A percentile compares a stretch with the other conserved stretches of the same genome.
These are phyloP conservation scores for Elephantulus edwardii DNA, from an alignment of 2,113 vertebrate species.

Conservation along the genomic window DNA sequence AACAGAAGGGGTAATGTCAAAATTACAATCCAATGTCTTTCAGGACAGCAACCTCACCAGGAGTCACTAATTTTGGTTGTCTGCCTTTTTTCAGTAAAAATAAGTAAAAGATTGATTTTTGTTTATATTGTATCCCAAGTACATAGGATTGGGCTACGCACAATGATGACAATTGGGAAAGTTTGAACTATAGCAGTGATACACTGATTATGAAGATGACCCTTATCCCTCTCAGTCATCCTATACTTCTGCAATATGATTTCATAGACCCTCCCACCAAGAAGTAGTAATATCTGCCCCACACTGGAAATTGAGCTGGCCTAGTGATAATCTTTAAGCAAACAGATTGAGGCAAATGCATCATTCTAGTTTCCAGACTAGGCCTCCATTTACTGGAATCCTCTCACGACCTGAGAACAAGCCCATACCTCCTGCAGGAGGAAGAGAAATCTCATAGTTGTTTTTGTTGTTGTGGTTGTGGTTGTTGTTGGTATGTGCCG, in stretches of 20 bases:
- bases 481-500: no score
- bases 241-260: slow-evolving; percentile 4
- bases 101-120: slow-evolving; percentile 14
- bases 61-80: slow-evolving; percentile 17
- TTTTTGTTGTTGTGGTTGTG: no score
- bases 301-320: no score
- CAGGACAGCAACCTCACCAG: not conserved
- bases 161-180: not conserved
- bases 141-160: not conserved
- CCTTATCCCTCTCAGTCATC: not conserved
- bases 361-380: not conserved
- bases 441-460: not conserved
- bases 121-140: not conserved
- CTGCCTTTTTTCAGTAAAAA: slow-evolving; percentile 26
- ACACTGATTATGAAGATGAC: not conserved
- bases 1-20: slow-evolving; percentile 16
- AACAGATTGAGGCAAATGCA: not conserved
- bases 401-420: not conserved
- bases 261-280: not conserved
- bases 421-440: not conserved
- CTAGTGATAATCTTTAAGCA: not conserved
- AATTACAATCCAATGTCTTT: slow-evolving; percentile 52
- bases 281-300: not conserved
- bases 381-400: not conserved
- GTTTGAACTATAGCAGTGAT: not conserved